Evolutionary conservation across 2,888 invertebrate species (phyloP), one percentile per base, ranked within the genome.

Genomic region (Dichetophora obliterata): DNA sequence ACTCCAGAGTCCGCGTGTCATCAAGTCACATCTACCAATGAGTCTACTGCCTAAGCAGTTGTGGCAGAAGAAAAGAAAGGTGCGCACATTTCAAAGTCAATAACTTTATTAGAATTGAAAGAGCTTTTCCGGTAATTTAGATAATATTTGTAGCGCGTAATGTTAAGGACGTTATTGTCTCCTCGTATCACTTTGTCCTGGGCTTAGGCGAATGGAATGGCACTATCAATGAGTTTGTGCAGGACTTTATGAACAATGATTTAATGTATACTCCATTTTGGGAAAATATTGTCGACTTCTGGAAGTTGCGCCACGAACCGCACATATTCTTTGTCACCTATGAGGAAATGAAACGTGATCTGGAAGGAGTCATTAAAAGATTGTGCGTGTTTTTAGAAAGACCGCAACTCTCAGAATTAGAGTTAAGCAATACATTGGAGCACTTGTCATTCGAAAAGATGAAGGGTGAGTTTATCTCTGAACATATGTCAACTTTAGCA

Each of bases 131-230:
- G 91, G 90, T 95, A 43, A 91, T 96, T 59, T 96, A 96, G 91
- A 90, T 95, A 57, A 91, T 96, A 70, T 96, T 96, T 84, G 93
- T 95, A 0, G 94, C 94, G 0, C 90, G 96, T 79, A 95, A 96
- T 87, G 95, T 95, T 0, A 93, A 95, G 86, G 96, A 96, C 86
- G 94, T 94, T 0, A 92, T 92, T 0, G 93, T 95, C 0, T 96
- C 96, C 0, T 95, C 92, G 86, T 96, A 93, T 83, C 93, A 95
- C 86, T 90, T 92, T 78, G 86, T 92, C 0, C 91, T 93, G 78
- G 90, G 91, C 75, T 92, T 93, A 0, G 92, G 93, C 82, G 93
- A 91, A 81, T 83, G 84, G 2, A 92, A 92, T 27, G 70, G 75
- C 16, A 92, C 92, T 83, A 93, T 93, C 80, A 90, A 91, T 81